Evolutionary conservation across 2,888 invertebrate species (phyloP), one percentile per base, ranked within the genome.

Genomic region (Lepidochitona cinerea): DNA sequence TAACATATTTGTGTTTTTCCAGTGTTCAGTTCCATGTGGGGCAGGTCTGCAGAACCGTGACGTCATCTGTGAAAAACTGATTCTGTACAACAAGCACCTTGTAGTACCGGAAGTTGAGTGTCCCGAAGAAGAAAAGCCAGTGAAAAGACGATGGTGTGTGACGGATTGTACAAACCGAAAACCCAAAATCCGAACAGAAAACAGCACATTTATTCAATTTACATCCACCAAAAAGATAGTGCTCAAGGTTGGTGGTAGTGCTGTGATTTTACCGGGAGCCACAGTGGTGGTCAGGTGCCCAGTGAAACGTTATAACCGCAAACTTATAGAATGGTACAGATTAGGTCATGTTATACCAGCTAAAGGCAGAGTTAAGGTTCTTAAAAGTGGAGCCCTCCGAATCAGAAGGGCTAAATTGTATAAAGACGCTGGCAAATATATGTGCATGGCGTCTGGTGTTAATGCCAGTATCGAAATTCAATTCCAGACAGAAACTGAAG

Each of bases 281-380:
- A 83, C 82, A 1, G 71, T 89, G 5, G 76, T 86, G 37, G 73
- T 87, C 37, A 81, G 82, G 69, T 89, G 89, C 76, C 85, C 87
- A 14, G 85, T 85, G 18, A 80, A 82, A 26, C 84, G 84, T 14
- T 80, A 84, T 74, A 82, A 83, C 72, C 79, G 83, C 72, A 81
- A 78, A n/a, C 75, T 78, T 53, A 80, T 88, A n/a, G 79, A 79
- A n/a, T 89, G 89, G 89, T 76, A 82, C 37, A 84, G 81, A 74
- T 77, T 85, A 75, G 85, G 82, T 1, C 37, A 35, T 7, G 23
- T n/a, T 5, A 37, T 66, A 37, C 37, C 33, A n/a, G 18, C 66
- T 12, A 18, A 23, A 18, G 66, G 66, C n/a, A 18, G 66, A n/a
- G 37, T 66, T 18, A 66, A 66, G 12, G 66, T 35, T 14, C 35